Conservation (phyloP, 1,140 invertebrate species). For the Trichomalopsis sarcophagae region DNA sequence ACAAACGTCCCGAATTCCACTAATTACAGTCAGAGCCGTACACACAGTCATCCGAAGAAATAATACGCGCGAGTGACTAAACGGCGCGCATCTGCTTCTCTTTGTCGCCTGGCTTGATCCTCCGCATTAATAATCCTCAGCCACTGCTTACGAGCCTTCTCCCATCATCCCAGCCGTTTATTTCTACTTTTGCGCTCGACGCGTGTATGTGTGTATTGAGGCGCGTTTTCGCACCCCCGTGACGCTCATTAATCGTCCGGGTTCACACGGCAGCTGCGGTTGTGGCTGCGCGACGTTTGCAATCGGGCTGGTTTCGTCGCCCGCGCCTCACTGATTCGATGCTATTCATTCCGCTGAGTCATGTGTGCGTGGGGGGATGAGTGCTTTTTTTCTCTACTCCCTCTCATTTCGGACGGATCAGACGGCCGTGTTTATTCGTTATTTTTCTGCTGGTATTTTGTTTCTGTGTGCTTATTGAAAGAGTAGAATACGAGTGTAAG, state of each 20-base stretch:
- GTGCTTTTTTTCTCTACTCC: not conserved
- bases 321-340: not conserved
- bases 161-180: not conserved
- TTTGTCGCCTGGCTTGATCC: not conserved
- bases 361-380: not conserved
- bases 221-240: not conserved
- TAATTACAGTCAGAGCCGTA: too few species aligned
- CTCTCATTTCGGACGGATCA: not conserved
- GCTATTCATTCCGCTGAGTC: conserved; percentile 1
- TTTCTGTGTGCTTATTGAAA: not conserved
- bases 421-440: not conserved
- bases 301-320: not conserved
- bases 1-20: too few species aligned
- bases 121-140: conserved; percentile 29
- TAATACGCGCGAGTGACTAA: not conserved
- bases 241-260: conserved; percentile 24
- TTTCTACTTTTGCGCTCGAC: conserved; percentile 12
- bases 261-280: not conserved
- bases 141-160: not conserved
- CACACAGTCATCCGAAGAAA: not conserved
- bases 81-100: not conserved
- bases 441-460: not conserved
- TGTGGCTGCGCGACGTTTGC: not conserved
- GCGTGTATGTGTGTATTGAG: not conserved
- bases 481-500: not conserved